These are phyloP conservation scores for Aricia agestis DNA, from an alignment of 1,140 invertebrate genomes.

Conservation along the genomic window DNA sequence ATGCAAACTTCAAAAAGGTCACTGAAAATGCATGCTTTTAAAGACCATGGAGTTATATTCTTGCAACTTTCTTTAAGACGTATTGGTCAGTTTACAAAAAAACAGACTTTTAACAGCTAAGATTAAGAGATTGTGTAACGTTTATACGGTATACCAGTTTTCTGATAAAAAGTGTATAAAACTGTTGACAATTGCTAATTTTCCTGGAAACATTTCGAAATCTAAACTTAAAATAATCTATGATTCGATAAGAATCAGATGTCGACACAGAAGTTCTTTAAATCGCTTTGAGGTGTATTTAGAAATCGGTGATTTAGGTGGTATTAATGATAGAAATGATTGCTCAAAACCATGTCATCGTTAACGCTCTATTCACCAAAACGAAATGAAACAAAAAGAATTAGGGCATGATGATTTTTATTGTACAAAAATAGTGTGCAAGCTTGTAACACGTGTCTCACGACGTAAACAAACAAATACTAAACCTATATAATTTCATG, in stretches of 20 bases:
- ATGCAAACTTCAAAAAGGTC: not conserved
- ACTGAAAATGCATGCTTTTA: not conserved
- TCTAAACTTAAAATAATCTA: not conserved
- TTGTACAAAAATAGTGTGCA: constrained; percentile 76
- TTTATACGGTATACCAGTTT: not conserved
- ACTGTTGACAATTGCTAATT: not conserved
- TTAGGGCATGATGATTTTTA: constrained; percentile 74
- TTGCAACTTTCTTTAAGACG: not conserved
- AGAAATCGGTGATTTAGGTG: not conserved
- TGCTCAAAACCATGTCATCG: not conserved
- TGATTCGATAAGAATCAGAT: not conserved
- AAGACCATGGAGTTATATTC: not conserved
- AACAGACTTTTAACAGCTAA: not conserved
- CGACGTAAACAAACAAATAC: constrained; percentile 69
- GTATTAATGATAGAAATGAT: not conserved
- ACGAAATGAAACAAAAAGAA: constrained; percentile 63
- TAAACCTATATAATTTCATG: constrained; percentile 62
- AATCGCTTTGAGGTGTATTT: not conserved
- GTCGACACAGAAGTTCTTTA: not conserved
- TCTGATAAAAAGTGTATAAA: not conserved
- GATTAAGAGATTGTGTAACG: not conserved
- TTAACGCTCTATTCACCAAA: constrained; percentile 20
- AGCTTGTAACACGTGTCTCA: constrained; percentile 70
- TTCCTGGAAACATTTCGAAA: not conserved
- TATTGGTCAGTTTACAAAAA: not conserved